These are phyloP conservation scores for Herminia tarsipennalis DNA, from an alignment of 2,888 invertebrate species.

Conservation along the genomic window DNA sequence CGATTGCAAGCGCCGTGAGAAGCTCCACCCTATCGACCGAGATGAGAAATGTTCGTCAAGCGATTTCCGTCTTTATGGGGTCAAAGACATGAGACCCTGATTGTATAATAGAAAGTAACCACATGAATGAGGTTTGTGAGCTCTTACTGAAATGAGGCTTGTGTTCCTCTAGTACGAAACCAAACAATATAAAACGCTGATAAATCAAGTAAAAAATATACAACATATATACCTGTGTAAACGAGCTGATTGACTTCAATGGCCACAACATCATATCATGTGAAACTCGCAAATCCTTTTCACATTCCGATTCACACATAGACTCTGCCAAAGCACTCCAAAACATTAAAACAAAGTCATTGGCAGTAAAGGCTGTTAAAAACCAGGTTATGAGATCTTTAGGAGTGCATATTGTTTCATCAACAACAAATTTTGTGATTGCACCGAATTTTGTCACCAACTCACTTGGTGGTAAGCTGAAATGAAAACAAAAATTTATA, in stretches of 20 bases:
- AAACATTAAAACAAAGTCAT: conserved; percentile 49
- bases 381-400: conserved; percentile 35
- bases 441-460: conserved; percentile 47
- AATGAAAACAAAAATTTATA: conserved; percentile 23
- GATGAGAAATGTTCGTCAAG: no score
- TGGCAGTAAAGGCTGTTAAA: conserved; percentile 42
- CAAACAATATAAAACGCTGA: no score
- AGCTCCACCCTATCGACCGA: no score
- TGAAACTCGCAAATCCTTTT: conserved; percentile 31
- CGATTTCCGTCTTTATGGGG: no score
- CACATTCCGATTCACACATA: conserved; percentile 37
- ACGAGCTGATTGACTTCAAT: conserved; percentile 44
- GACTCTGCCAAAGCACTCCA: conserved; percentile 65
- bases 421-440: conserved; percentile 47
- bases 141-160: no score
- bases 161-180: no score
- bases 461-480: conserved; percentile 44
- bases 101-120: no score
- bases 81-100: no score
- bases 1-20: no score
- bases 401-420: conserved; percentile 30
- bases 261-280: conserved; percentile 63
- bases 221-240: conserved; percentile 54
- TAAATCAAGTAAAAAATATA: background rate
- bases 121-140: no score